Percentiles rank a stretch among this genome's conserved stretches.
phyloP scores from a whole-genome alignment of 2,888 invertebrate genomes.

The Eumerus sabulonum region DNA sequence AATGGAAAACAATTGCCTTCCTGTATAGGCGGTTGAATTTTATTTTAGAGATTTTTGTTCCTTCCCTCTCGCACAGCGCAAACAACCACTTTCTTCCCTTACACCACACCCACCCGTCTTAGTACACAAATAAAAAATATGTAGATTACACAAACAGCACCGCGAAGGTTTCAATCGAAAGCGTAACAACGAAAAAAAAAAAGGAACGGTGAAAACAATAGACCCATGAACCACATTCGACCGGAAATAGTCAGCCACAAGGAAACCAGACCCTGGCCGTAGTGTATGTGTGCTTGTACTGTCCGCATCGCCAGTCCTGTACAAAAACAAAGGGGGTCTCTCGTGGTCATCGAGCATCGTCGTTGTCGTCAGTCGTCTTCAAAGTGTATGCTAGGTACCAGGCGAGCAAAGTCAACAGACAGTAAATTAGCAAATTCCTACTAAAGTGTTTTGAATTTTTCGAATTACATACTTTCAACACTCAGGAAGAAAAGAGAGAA shows the following conservation, averaged over 20 bases:
- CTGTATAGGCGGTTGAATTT: too few relatives aligned
- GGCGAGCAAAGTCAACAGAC: slow-evolving; percentile 64
- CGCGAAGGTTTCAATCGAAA: too few relatives aligned
- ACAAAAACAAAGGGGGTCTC: neutral
- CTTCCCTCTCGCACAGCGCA: slow-evolving; percentile 23
- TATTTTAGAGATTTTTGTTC: neutral
- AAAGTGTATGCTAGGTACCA: slow-evolving; percentile 72
- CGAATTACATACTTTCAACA: slow-evolving; percentile 40
- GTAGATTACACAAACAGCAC: too few relatives aligned
- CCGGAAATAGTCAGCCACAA: too few relatives aligned
- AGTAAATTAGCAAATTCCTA: slow-evolving; percentile 30
- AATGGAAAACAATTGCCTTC: too few relatives aligned
- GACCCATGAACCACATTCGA: too few relatives aligned
- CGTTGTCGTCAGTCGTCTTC: slow-evolving; percentile 72
- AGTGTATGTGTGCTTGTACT: too few relatives aligned
- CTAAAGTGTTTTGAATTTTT: slow-evolving; percentile 49
- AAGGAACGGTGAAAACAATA: too few relatives aligned
- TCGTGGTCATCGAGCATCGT: slow-evolving; percentile 15
- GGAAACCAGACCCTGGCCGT: too few relatives aligned
- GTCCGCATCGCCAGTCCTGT: too few relatives aligned
- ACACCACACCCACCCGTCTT: slow-evolving; percentile 46
- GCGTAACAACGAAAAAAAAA: neutral
- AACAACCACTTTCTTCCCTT: slow-evolving; percentile 6
- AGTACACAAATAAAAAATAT: too few relatives aligned
- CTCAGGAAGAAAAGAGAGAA: slow-evolving; percentile 9